Conservation (phyloP, 2,113 vertebrate genomes). For the Petromus typicus region DNA sequence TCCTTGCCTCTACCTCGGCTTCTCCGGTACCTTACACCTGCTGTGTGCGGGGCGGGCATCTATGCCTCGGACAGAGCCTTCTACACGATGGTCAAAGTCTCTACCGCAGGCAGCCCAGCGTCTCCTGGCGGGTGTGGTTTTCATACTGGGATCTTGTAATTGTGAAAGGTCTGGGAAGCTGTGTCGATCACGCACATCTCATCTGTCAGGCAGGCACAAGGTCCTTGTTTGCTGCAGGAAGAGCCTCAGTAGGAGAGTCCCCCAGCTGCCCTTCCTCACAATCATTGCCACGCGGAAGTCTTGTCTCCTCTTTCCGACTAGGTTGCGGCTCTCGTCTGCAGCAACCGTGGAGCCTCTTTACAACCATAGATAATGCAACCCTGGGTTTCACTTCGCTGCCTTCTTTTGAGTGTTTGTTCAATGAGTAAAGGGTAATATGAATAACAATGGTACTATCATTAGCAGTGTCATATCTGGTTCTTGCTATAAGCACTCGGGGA, state of each 20-base stretch:
- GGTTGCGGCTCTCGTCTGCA: not conserved
- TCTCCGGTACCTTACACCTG: not conserved
- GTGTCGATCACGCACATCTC: not conserved
- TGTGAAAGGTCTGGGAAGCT: not conserved
- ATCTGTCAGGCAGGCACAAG: not conserved
- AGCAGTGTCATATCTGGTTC: not conserved
- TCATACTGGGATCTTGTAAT: not conserved
- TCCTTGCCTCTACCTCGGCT: not conserved
- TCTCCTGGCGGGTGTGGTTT: not conserved
- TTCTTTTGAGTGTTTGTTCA: not conserved
- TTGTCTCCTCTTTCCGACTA: not conserved
- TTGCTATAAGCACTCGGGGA: not conserved
- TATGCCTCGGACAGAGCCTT: not conserved
- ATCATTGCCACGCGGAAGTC: not conserved
- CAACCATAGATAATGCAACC: not conserved
- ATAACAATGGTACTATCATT: not conserved
- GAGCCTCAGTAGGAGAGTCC: not conserved
- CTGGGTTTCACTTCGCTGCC: not conserved
- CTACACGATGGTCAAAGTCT: not conserved
- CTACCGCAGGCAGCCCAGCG: not conserved
- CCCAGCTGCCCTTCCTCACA: not conserved
- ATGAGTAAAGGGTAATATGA: not conserved
- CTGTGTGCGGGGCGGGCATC: too few relatives aligned
- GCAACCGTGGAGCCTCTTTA: not conserved
- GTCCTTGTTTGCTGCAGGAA: not conserved